Conservation (phyloP, 2,113 vertebrate species). For the Chloebia gouldiae region DNA sequence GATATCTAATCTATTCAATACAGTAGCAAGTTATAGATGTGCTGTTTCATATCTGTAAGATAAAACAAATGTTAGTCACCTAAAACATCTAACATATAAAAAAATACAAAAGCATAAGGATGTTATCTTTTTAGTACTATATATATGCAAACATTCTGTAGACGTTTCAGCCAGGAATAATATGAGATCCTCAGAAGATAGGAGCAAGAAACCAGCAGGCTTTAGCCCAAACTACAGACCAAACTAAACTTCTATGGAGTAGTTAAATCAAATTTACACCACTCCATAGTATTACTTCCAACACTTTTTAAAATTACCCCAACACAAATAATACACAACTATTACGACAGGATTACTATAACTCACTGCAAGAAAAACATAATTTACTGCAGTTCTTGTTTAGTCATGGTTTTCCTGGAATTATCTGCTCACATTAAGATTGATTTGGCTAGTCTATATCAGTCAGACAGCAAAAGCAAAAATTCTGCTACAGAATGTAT, state of each 20-base stretch:
- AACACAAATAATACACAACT: background rate
- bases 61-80: constrained; percentile 46
- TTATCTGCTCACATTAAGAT: background rate
- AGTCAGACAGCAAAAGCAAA: background rate
- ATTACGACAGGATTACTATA: background rate
- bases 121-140: constrained; percentile 26
- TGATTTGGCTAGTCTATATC: background rate
- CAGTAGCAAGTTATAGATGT: constrained; percentile 36
- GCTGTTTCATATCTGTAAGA: constrained; percentile 36
- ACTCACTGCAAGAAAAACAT: background rate
- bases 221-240: background rate
- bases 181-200: background rate
- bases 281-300: background rate
- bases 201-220: background rate
- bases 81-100: constrained; percentile 19
- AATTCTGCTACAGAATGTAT: background rate
- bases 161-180: background rate
- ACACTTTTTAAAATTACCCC: background rate
- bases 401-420: background rate
- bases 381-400: background rate
- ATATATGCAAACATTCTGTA: background rate
- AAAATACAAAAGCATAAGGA: constrained; percentile 2
- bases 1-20: constrained; percentile 51
- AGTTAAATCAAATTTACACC: background rate
- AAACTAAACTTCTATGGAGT: background rate